These are phyloP conservation scores for Bugulina stolonifera DNA, from an alignment of 2,888 invertebrate genomes.

Conservation along the genomic window DNA sequence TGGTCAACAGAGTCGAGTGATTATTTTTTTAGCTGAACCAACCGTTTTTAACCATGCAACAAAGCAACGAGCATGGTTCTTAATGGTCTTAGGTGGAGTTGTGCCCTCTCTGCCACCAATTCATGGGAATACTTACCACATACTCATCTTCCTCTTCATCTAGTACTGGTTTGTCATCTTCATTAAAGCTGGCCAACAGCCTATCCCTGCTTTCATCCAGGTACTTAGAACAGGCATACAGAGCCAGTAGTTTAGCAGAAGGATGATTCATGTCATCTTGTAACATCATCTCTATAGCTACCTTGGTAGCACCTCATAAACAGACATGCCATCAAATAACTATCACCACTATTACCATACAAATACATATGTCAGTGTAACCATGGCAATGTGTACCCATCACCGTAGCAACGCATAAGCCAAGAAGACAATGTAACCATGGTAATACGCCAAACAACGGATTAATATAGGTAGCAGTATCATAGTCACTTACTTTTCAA, in stretches of 20 bases:
- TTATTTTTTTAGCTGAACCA: no score
- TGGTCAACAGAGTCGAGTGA: no score
- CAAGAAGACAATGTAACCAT: no score
- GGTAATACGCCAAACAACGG: no score
- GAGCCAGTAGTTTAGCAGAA: not conserved
- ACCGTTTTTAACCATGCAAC: no score
- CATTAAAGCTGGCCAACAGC: not conserved
- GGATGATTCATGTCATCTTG: slow-evolving; percentile 5
- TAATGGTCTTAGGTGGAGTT: no score
- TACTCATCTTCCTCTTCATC: slow-evolving; percentile 6
- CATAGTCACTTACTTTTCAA: not conserved
- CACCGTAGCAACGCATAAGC: no score
- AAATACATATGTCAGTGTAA: not conserved
- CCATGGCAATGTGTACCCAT: no score
- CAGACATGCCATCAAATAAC: not conserved
- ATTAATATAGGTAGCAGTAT: no score
- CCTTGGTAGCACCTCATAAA: slow-evolving; percentile 15
- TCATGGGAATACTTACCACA: slow-evolving; percentile 1
- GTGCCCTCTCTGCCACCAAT: no score
- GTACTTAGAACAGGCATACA: slow-evolving; percentile 2
- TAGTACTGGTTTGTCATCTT: not conserved
- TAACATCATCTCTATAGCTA: slow-evolving; percentile 21
- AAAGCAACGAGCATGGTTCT: no score
- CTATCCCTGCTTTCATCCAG: not conserved
- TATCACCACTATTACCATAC: not conserved